Evolutionary conservation across 1,140 invertebrate species (phyloP), one percentile per base, ranked within the genome.

Genomic region (Atta colombica): DNA sequence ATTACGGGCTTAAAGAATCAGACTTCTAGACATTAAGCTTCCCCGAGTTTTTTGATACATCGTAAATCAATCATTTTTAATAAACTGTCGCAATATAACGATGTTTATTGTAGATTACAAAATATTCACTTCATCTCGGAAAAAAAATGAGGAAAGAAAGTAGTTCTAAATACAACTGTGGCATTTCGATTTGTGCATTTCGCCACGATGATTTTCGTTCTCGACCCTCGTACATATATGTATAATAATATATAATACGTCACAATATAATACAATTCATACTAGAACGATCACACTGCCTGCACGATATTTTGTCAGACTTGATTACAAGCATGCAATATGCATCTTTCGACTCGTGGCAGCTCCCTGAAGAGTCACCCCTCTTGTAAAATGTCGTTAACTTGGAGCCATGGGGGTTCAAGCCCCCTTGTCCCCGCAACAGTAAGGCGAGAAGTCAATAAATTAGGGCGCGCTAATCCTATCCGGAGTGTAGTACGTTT

Each of bases 401-500:
- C 63, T 69, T 10, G 28, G n/a, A 65, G 58, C 82, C 61, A 74
- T 60, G 66, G 82, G 75, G 80, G 18, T 82, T 45, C 14, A 35
- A 35, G 45, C 71, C 28, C n/a, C 28, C 25, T 21, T 3, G 21
- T 3, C 4, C 25, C 35, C 51, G 39, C 8, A 55, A 77, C 49
- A 39, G 69, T 53, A 77, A 49, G 14, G 28, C 10, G 25, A 60
- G 49, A 63, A 90, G 84, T 85, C 85, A 87, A 89, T 89, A 89
- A 90, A 91, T 91, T 91, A 91, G 89, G 89, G 89, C 68, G 90
- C 75, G 78, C 65, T 91, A 91, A 91, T 91, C 87, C 87, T 74
- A 81, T 87, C 58, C 35, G 45, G 45, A 39, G 28, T 71, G 58
- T 77, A 77, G 75, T 85, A 87, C 65, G 87, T 89, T 91, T 82